phyloP scores from a whole-genome alignment of 2,797 vertebrate genomes.

The Falco biarmicus region DNA sequence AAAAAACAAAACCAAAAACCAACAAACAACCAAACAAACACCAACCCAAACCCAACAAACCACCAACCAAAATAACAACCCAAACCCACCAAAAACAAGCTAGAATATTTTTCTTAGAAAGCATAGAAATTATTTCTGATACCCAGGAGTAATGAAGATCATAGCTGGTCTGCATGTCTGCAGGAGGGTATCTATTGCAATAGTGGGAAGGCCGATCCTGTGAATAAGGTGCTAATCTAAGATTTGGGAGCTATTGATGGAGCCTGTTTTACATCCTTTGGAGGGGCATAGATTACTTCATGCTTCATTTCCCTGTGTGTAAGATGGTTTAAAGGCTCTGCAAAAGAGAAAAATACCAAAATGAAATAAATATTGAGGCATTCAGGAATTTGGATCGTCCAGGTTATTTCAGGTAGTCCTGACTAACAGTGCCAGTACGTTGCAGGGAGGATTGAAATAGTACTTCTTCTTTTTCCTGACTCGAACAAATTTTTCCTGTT shows the following conservation, averaged over 20 bases:
- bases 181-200: not conserved
- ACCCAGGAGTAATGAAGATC: not conserved
- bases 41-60: too few relatives aligned
- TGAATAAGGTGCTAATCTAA: not conserved
- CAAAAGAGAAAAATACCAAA: not conserved
- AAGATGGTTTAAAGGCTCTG: not conserved
- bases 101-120: not conserved
- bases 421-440: not conserved
- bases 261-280: not conserved
- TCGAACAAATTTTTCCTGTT: conserved; percentile 37
- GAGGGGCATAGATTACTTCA: not conserved
- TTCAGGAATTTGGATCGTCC: not conserved
- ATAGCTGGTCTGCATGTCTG: not conserved
- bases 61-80: not conserved
- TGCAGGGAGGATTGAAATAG: not conserved
- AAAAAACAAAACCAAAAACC: too few relatives aligned
- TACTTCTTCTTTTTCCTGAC: not conserved
- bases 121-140: not conserved
- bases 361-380: not conserved
- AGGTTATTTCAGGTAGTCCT: not conserved
- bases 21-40: too few relatives aligned
- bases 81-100: not conserved
- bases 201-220: not conserved
- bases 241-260: not conserved
- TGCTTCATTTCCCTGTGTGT: not conserved